These are phyloP conservation scores for Lynx canadensis DNA, from an alignment of 2,113 vertebrate genomes.

Conservation along the genomic window DNA sequence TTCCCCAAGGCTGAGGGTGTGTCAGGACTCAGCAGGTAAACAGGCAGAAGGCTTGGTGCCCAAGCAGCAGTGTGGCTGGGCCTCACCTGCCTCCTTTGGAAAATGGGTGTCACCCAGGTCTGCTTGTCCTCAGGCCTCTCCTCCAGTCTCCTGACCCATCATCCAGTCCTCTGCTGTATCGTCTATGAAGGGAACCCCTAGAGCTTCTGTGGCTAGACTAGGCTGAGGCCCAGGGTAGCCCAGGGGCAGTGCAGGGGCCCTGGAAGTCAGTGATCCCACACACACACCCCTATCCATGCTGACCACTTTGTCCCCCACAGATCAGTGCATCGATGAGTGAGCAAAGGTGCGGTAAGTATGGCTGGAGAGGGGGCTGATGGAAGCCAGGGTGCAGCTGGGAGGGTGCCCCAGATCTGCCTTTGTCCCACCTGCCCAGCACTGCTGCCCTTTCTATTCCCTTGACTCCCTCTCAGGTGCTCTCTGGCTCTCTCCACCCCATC, in stretches of 20 bases:
- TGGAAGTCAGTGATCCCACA: background rate
- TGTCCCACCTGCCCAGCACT: no score
- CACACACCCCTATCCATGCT: background rate
- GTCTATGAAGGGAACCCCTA: background rate
- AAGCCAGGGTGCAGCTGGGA: background rate
- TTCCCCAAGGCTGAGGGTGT: background rate
- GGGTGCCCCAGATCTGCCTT: no score
- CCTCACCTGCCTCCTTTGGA: background rate
- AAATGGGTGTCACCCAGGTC: background rate
- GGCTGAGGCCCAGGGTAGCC: background rate
- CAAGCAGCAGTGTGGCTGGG: background rate
- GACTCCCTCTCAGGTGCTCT: no score
- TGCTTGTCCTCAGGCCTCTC: background rate
- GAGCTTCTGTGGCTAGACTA: background rate
- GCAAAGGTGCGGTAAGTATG: background rate
- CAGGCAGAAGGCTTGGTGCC: background rate
- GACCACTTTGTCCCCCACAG: slow-evolving; percentile 32
- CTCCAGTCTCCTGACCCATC: background rate
- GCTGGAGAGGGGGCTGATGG: background rate
- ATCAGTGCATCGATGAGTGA: slow-evolving; percentile 44
- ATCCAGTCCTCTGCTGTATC: background rate
- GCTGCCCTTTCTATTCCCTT: no score
- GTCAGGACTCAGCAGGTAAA: background rate
- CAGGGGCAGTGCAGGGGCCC: no score
- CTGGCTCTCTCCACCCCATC: no score